Evolutionary conservation across 2,113 vertebrate species (phyloP), one percentile per base, ranked within the genome.

Genomic region (Lagopus muta): DNA sequence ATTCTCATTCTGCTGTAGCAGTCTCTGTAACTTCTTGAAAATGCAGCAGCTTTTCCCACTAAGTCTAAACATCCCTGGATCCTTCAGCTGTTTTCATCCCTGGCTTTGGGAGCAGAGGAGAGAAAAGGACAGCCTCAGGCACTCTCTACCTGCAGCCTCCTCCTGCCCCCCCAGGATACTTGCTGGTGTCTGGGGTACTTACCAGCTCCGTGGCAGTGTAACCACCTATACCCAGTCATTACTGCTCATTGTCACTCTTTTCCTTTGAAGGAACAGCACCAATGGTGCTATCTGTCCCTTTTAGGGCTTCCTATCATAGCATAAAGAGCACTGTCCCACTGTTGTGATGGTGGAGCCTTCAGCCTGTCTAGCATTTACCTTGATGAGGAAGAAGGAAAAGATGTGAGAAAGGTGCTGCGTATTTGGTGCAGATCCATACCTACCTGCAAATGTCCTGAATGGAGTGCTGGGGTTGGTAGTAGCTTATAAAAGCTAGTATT

Each of bases 161-260:
- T 92, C 10, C 62, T 82, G 52, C 48, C 19, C 20, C 54, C 20
- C 54, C 36, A n/a, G 36, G 67, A 10, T 92, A 17, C n/a, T 80
- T 70, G 36, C 45, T 69, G 82, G 43, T 11, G 45, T 86, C n/a
- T 25, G 42, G 4, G 32, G 45, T 16, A 5, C 10, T 75, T 42
- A 25, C 15, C 40, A 71, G 18, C 48, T 90, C 58, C 52, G 34
- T 54, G 60, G 38, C 8, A 13, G 40, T 3, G 25, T 66, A 48
- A 74, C 14, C 1, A 2, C 15, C 52, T 80, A 62, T 17, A 70
- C n/a, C 3, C 32, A 25, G 36, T 36, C 65, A 58, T 66, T 11
- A 5, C 24, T 0, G 0, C 0, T 32, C 0, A 0, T 10, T 45
- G 28, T 73, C 13, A 15, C 15, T 60, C 48, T 13, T 16, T 32